Evolutionary conservation across 1,140 invertebrate genomes (phyloP).

Genomic region (Eueides isabella): DNA sequence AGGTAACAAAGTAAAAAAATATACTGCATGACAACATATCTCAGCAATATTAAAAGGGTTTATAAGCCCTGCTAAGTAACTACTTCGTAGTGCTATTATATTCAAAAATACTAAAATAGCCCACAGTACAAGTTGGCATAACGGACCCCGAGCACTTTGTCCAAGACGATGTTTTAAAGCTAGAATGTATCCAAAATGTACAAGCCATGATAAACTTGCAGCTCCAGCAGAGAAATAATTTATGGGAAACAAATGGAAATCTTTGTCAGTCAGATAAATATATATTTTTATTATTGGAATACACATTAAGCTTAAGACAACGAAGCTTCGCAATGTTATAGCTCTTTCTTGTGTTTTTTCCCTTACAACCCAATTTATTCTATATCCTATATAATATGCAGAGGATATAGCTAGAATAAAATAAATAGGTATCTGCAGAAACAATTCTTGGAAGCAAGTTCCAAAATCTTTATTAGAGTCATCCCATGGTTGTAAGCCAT

Average conservation of each 20-base stretch:
- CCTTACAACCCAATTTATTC: conserved; percentile 82
- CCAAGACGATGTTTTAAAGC: conserved; percentile 85
- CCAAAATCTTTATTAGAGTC: conserved; percentile 87
- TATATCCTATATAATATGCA: conserved; percentile 89
- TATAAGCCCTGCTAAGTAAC: conserved; percentile 64
- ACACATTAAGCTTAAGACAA: conserved; percentile 84
- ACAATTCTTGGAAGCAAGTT: conserved; percentile 91
- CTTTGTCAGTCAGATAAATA: conserved; percentile 78
- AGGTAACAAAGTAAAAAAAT: conserved; percentile 85
- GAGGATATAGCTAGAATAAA: conserved; percentile 88
- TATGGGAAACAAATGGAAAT: conserved; percentile 81
- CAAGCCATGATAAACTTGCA: conserved; percentile 88
- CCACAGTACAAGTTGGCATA: conserved; percentile 86
- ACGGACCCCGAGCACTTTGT: conserved; percentile 87
- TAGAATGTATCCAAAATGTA: conserved; percentile 89
- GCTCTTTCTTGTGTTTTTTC: conserved; percentile 83
- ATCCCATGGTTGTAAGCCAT: conserved; percentile 86
- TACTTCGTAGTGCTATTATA: conserved; percentile 82
- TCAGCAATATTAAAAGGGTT: conserved; percentile 79
- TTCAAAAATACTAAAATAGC: conserved; percentile 84
- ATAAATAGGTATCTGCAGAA: conserved; percentile 87
- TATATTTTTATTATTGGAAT: conserved; percentile 87
- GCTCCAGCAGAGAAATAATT: conserved; percentile 87
- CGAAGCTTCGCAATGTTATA: conserved; percentile 84
- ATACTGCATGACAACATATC: conserved; percentile 83